Percentiles rank a stretch among this genome's conserved stretches.
Evolutionary conservation across 2,113 vertebrate genomes (phyloP).

Genomic region (Notarius quadriscutis): DNA sequence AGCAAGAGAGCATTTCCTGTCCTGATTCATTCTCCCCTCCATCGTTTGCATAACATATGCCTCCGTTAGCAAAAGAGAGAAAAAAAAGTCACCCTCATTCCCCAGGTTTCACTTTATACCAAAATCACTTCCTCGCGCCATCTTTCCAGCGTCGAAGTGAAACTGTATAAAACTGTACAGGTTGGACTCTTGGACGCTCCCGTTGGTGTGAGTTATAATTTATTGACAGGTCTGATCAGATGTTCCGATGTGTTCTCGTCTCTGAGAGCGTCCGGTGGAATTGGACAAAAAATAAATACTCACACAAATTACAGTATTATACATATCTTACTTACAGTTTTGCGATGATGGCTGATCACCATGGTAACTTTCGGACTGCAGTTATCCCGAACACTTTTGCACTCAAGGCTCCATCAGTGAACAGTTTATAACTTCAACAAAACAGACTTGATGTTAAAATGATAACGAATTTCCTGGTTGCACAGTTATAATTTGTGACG

Average conservation of each 20-base stretch:
- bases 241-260: not conserved
- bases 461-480: too few relatives aligned
- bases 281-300: not conserved
- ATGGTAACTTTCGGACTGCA: too few relatives aligned
- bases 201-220: not conserved
- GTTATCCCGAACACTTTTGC: too few relatives aligned
- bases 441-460: too few relatives aligned
- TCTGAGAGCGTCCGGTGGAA: not conserved
- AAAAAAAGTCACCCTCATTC: constrained; percentile 3
- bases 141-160: not conserved
- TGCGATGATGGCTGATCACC: too few relatives aligned
- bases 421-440: too few relatives aligned
- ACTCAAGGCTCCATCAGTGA: too few relatives aligned
- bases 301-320: too few relatives aligned
- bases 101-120: constrained; percentile 29
- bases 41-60: constrained; percentile 65
- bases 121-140: constrained; percentile 17
- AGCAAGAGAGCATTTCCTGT: constrained; percentile 74
- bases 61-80: constrained; percentile 58
- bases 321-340: too few relatives aligned
- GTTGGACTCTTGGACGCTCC: not conserved
- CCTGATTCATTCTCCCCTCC: constrained; percentile 64
- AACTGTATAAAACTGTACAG: not conserved
- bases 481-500: too few relatives aligned
- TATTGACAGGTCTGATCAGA: not conserved